These are phyloP conservation scores for Drosophila aff. DNA, from an alignment of 1,140 invertebrate species.

Conservation along the genomic window DNA sequence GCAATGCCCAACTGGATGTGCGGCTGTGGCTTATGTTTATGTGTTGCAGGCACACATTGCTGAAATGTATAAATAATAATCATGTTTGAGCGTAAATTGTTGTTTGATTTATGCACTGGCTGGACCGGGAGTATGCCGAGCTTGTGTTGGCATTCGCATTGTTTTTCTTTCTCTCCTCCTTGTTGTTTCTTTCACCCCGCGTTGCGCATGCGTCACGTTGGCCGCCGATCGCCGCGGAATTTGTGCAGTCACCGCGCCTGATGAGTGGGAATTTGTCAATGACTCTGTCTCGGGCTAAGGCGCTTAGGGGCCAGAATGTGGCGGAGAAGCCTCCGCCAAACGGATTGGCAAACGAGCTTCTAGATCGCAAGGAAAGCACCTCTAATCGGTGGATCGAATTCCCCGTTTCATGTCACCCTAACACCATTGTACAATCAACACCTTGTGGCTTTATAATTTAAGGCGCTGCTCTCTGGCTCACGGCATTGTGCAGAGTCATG, in stretches of 20 bases:
- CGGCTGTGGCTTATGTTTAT: constrained; percentile 26
- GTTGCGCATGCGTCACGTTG: constrained; percentile 46
- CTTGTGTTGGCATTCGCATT: constrained; percentile 19
- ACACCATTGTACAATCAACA: constrained; percentile 51
- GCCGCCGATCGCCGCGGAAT: constrained; percentile 3
- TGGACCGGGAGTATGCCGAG: constrained; percentile 56
- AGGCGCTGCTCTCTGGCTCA: constrained; percentile 1
- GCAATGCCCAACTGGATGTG: constrained; percentile 67
- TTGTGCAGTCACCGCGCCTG: constrained; percentile 23
- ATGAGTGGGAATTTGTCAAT: constrained; percentile 27
- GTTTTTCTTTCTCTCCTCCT: constrained; percentile 13
- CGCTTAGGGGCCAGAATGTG: constrained; percentile 20
- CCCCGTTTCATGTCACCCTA: background rate
- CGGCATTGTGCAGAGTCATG: constrained; percentile 51
- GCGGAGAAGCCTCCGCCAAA: background rate
- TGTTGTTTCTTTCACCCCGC: constrained; percentile 37
- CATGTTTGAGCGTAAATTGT: constrained; percentile 68
- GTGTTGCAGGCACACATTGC: constrained; percentile 75
- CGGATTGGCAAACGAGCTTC: constrained; percentile 9
- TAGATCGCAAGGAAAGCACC: constrained; percentile 19
- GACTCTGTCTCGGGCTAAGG: constrained; percentile 11
- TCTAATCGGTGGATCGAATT: constrained; percentile 25
- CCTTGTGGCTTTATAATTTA: constrained; percentile 43
- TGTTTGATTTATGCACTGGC: constrained; percentile 66
- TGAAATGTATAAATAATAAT: constrained; percentile 75